phyloP scores from a whole-genome alignment of 1,140 invertebrate species.

The Orussus abietinus region DNA sequence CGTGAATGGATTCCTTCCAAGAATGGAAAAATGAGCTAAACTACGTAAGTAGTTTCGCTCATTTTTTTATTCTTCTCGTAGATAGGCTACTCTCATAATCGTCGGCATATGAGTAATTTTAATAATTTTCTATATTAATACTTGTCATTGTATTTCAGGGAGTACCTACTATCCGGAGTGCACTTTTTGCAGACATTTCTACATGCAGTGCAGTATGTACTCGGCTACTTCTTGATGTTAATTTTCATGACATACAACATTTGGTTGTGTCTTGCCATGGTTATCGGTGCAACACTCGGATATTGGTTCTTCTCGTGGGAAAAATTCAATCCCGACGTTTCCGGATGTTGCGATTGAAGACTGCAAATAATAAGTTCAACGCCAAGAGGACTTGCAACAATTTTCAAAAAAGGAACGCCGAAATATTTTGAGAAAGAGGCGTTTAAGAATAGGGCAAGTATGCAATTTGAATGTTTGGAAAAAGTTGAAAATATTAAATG shows the following conservation, averaged over 20 bases:
- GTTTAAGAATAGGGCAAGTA: no score
- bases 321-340: conserved; percentile 35
- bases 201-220: conserved; percentile 62
- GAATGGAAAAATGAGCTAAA: no score
- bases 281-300: conserved; percentile 60
- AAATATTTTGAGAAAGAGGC: no score
- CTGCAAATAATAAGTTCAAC: no score
- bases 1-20: no score
- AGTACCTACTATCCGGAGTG: conserved; percentile 43
- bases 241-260: conserved; percentile 77
- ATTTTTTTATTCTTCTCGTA: no score
- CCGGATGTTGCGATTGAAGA: conserved; percentile 29
- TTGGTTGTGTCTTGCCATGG: conserved; percentile 63
- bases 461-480: no score
- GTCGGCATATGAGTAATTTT: background rate
- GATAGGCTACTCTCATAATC: no score
- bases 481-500: no score
- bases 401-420: no score
- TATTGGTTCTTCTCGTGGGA: conserved; percentile 68
- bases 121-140: conserved; percentile 3
- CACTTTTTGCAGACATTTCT: conserved; percentile 63
- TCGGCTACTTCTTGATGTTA: conserved; percentile 71
- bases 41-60: no score
- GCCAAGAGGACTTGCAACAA: no score
- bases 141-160: conserved; percentile 24